Base-by-base conservation (phyloP, 2,113 vertebrate species). In the Tupaia chinensis region DNA sequence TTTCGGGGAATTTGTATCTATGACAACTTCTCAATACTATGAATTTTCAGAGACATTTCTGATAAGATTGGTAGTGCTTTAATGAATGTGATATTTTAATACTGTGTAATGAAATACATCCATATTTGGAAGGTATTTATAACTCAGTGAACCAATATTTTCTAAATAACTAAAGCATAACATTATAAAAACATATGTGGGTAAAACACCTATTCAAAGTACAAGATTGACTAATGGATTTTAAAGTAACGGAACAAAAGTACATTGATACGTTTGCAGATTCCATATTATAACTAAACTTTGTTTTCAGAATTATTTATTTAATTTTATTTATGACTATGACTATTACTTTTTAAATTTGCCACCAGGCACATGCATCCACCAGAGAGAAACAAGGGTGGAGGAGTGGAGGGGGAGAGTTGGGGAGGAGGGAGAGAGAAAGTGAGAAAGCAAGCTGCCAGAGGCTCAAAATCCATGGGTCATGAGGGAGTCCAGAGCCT, bases 21-120 rank as follows among this genome's bases (percentile, higher is more conserved):
- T 86, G 65, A 93, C 58, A 91, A 74, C 34, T 90, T 61, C 15
- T 81, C 25, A 86, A 29, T 58, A 77, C 23, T 97, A 72, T 80
- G 15, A 81, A 68, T 16, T 69, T 96, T 86, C 44, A 32, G 44
- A 44, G 72, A 32, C 14, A 70, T 72, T 91, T 92, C 73, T 72
- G 25, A 91, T 3, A 84, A 86, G 8, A 60, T 86, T 65, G 44
- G 29, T 78, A 1, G 16, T 84, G 58, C 68, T 17, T 44, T 81
- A 94, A 80, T 63, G 23, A 87, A 93, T 69, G 15, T 54, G 25
- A 9, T 15, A 73, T 82, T 82, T 60, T 91, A 17, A 79, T 68
- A 82, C 20, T 81, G 63, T 34, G 8, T 65, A 95, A 88, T 72
- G 6, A 83, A 95, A 91, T 32, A 32, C 66, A 83, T 70, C 34